These are phyloP conservation scores for Brachionus asplanchnoidis DNA, from an alignment of 1,140 invertebrate species.

Conservation along the genomic window DNA sequence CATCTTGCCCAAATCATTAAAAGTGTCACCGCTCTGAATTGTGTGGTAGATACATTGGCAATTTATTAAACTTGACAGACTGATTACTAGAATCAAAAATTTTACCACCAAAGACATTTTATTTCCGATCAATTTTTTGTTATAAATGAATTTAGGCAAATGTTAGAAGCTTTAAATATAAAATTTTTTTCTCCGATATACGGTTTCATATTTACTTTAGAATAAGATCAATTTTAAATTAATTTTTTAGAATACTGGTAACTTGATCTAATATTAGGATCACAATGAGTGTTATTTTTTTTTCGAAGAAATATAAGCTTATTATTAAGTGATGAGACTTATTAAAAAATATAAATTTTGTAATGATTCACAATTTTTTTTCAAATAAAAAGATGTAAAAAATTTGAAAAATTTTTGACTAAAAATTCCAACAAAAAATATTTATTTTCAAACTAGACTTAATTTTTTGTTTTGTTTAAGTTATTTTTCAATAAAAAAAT, in stretches of 20 bases:
- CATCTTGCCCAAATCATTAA: neutral
- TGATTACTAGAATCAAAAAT: neutral
- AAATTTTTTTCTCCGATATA: neutral
- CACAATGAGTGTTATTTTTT: neutral
- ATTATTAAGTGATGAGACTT: neutral
- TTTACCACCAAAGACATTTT: neutral
- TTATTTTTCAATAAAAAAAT: no score
- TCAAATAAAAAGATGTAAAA: neutral
- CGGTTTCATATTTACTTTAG: neutral
- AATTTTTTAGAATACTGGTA: neutral
- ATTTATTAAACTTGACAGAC: neutral
- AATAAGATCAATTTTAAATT: neutral
- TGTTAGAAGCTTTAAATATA: neutral
- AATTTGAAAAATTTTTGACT: no score
- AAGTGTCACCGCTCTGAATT: neutral
- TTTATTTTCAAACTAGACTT: no score
- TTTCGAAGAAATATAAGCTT: neutral
- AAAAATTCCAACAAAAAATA: no score
- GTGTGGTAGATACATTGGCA: neutral
- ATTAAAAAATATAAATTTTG: no score
- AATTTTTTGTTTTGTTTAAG: no score
- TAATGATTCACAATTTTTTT: neutral
- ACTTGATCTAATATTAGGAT: neutral
- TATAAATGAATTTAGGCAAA: neutral
- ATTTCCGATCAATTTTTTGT: neutral